Percentiles rank a stretch among this genome's conserved stretches.
Conservation (phyloP, 2,797 vertebrate species). For the Sandelia bainsii region DNA sequence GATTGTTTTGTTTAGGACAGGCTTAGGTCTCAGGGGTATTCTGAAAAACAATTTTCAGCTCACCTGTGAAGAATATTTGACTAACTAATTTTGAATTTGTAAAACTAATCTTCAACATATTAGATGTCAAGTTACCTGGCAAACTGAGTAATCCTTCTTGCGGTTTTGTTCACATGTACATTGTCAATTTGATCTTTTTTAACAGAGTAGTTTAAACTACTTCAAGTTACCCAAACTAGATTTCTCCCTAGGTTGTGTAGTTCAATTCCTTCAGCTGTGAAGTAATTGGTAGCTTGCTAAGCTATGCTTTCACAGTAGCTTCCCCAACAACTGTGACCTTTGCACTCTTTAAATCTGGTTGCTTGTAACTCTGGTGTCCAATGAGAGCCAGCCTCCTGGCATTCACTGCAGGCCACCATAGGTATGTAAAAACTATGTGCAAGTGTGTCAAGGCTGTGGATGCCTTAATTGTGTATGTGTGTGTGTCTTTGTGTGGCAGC, state of each 20-base stretch:
- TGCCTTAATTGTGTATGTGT: conserved; percentile 27
- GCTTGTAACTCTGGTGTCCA: conserved; percentile 10
- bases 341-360: not conserved
- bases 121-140: too few species aligned
- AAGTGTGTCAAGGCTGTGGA: conserved; percentile 45
- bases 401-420: conserved; percentile 37
- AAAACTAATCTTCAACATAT: too few species aligned
- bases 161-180: too few species aligned
- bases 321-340: conserved; percentile 1
- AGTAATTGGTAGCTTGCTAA: conserved; percentile 43
- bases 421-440: conserved; percentile 26
- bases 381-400: conserved; percentile 20
- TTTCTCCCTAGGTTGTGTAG: conserved; percentile 4
- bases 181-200: too few species aligned
- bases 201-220: too few species aligned
- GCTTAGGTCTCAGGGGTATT: too few species aligned
- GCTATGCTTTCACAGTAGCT: conserved; percentile 21
- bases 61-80: too few species aligned
- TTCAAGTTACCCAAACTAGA: not conserved
- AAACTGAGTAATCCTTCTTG: too few species aligned
- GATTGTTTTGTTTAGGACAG: too few species aligned
- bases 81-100: too few species aligned
- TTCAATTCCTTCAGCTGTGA: conserved; percentile 24
- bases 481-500: conserved; percentile 53
- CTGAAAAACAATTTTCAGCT: too few species aligned